Evolutionary conservation across 1,140 invertebrate genomes (phyloP).

Genomic region (Antheraea mylitta): DNA sequence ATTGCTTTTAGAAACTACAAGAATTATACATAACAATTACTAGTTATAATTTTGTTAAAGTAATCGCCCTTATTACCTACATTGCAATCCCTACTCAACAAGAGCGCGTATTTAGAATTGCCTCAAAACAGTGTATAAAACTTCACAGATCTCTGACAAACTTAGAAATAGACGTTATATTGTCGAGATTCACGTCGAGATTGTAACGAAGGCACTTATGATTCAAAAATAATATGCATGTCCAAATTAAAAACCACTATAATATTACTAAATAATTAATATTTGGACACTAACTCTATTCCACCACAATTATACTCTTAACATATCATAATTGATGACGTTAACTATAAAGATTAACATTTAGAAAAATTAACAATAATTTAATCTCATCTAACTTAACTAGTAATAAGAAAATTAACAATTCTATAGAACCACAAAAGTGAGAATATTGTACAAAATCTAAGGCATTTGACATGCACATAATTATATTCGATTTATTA

Average conservation of each 20-base stretch:
- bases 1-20: slow-evolving; percentile 58
- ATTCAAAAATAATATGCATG: slow-evolving; percentile 25
- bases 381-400: slow-evolving; percentile 74
- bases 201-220: slow-evolving; percentile 51
- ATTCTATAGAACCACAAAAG: slow-evolving; percentile 67
- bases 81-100: not conserved
- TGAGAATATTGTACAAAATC: slow-evolving; percentile 68
- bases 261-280: slow-evolving; percentile 38
- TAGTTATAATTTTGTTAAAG: not conserved
- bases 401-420: slow-evolving; percentile 67
- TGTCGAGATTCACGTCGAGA: slow-evolving; percentile 58
- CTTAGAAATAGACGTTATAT: slow-evolving; percentile 25
- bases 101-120: not conserved
- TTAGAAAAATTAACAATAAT: slow-evolving; percentile 77
- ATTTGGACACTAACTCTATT: slow-evolving; percentile 41
- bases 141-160: slow-evolving; percentile 30
- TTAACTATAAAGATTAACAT: slow-evolving; percentile 65
- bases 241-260: slow-evolving; percentile 27
- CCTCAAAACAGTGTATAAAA: not conserved
- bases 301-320: slow-evolving; percentile 4
- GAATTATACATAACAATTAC: slow-evolving; percentile 51
- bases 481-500: slow-evolving; percentile 29
- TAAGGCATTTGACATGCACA: slow-evolving; percentile 73
- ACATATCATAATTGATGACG: slow-evolving; percentile 33
- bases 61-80: slow-evolving; percentile 15